These are phyloP conservation scores for Erannis defoliaria DNA, from an alignment of 2,888 invertebrate genomes.

Conservation along the genomic window DNA sequence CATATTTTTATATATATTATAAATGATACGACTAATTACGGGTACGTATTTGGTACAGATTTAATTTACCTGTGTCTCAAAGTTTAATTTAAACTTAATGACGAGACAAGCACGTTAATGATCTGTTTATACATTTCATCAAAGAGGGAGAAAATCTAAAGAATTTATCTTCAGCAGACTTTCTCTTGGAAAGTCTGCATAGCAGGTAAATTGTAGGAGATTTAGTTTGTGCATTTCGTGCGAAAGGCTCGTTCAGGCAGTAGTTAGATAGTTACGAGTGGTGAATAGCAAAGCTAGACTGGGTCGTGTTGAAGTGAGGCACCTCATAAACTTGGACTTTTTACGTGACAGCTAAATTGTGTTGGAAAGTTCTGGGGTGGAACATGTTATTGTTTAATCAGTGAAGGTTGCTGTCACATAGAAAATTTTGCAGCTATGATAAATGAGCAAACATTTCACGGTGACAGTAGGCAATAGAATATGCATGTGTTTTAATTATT, in stretches of 20 bases:
- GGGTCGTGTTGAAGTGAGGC: conserved; percentile 47
- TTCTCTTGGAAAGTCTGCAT: conserved; percentile 35
- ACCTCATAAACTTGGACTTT: conserved; percentile 46
- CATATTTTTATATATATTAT: not conserved
- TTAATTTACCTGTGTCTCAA: conserved; percentile 3
- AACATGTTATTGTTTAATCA: conserved; percentile 24
- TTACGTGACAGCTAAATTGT: conserved; percentile 44
- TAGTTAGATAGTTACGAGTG: conserved; percentile 45
- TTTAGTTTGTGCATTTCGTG: conserved; percentile 48
- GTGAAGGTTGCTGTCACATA: not conserved
- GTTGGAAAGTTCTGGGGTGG: conserved; percentile 31
- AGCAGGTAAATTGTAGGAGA: conserved; percentile 45
- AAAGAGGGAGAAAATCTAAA: conserved; percentile 9
- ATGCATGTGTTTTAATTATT: no score
- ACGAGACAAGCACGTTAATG: conserved; percentile 13
- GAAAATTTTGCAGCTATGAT: not conserved
- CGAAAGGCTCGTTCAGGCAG: conserved; percentile 44
- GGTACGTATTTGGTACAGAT: not conserved
- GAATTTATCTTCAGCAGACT: conserved; percentile 23
- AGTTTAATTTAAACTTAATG: conserved; percentile 11
- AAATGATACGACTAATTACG: not conserved
- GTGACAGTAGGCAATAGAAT: no score
- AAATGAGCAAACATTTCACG: not conserved
- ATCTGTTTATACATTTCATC: conserved; percentile 1
- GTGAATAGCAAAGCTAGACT: conserved; percentile 35